Percentiles rank a stretch among this genome's conserved stretches.
Conservation (phyloP, 64 coral and sea anemone genomes). For the Anthopleura sola region DNA sequence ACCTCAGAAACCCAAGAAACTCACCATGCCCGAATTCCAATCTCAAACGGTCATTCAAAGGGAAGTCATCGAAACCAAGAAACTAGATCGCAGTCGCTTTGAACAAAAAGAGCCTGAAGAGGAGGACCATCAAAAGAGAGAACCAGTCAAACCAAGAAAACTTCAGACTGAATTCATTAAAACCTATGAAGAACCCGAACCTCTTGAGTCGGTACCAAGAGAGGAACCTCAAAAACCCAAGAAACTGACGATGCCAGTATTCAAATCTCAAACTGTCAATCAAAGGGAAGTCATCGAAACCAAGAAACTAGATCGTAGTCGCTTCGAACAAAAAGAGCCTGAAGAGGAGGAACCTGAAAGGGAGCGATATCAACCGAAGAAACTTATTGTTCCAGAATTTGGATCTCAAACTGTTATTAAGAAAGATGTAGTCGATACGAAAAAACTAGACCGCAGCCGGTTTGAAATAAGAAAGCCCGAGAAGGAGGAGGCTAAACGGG, state of each 20-base stretch:
- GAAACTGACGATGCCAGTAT: not conserved
- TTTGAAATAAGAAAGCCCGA: not conserved
- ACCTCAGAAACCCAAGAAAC: no score
- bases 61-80: no score
- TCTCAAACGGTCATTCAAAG: no score
- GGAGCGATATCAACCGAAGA: not conserved
- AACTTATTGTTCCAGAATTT: not conserved
- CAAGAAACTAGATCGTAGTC: not conserved
- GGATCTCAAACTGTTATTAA: not conserved
- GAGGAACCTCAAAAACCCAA: no score
- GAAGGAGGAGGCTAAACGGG: not conserved
- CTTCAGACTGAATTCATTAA: no score
- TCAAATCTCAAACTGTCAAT: not conserved
- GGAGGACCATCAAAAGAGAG: no score
- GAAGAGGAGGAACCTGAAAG: not conserved
- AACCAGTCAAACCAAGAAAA: no score
- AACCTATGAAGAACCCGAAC: no score
- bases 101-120: no score
- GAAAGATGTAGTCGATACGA: not conserved
- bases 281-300: not conserved
- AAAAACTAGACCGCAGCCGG: not conserved
- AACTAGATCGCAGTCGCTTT: no score
- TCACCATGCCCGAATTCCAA: no score
- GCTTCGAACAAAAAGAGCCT: not conserved
- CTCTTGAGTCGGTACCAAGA: no score